Evolutionary conservation across 1,140 invertebrate genomes (phyloP).

Genomic region (Diachasma alloeum): DNA sequence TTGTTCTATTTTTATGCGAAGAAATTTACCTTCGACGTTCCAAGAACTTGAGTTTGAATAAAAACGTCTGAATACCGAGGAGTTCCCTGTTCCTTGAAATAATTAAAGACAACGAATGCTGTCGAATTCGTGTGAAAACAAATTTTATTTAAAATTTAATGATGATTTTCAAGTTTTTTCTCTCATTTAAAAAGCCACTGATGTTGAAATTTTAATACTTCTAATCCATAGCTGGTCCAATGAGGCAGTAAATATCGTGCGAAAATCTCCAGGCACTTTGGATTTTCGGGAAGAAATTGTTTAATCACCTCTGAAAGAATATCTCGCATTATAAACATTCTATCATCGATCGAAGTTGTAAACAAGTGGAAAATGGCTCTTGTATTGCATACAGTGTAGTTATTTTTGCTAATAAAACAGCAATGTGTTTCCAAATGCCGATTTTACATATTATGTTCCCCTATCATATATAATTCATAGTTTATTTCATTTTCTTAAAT

Average conservation of each 20-base stretch:
- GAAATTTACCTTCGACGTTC: not conserved
- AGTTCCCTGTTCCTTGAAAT: not conserved
- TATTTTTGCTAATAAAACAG: too few species aligned
- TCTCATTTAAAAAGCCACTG: constrained; percentile 38
- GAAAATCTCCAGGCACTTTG: constrained; percentile 86
- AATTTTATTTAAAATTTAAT: not conserved
- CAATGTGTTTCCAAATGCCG: too few species aligned
- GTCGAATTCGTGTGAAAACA: not conserved
- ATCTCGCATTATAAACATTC: constrained; percentile 5
- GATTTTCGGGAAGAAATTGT: constrained; percentile 67
- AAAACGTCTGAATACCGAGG: not conserved
- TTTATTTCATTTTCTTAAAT: too few species aligned
- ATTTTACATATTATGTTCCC: too few species aligned
- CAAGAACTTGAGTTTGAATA: not conserved
- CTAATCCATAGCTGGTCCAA: constrained; percentile 85
- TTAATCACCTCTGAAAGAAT: constrained; percentile 70
- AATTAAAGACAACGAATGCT: not conserved
- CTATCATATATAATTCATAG: too few species aligned
- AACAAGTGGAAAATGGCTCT: too few species aligned
- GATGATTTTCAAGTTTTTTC: not conserved
- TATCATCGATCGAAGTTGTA: too few species aligned
- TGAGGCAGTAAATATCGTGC: constrained; percentile 85
- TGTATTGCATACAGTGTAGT: too few species aligned
- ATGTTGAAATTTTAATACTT: constrained; percentile 85
- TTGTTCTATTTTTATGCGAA: too few species aligned